A percentile compares a stretch with the other conserved stretches of the same genome.
Evolutionary conservation across 30 jellyfish, hydroid and myxozoan species (phyloP).

Genomic region (Aurelia coerulea): DNA sequence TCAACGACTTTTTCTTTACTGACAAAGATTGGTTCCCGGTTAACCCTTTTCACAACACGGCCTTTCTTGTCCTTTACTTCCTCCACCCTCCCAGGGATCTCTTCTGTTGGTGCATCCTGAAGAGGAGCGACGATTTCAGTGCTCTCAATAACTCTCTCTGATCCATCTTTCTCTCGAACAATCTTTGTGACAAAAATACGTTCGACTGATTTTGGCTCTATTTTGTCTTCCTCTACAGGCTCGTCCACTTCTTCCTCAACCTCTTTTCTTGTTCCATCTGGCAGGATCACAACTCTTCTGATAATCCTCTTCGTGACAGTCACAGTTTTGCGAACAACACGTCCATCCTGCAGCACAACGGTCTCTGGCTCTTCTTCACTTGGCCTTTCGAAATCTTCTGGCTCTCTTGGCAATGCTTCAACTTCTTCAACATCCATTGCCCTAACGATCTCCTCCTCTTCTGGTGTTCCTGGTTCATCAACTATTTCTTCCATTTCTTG

Average conservation of each 20-base stretch:
- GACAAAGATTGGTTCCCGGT: constrained; percentile 10
- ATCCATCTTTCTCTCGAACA: constrained; percentile 14
- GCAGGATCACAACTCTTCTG: constrained; percentile 56
- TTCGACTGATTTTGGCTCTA: background rate
- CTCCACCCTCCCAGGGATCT: background rate
- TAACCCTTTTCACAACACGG: background rate
- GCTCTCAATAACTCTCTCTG: constrained; percentile 12
- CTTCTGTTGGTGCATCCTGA: background rate
- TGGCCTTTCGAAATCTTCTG: constrained; percentile 5
- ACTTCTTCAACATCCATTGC: constrained; percentile 14
- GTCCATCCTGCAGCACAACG: constrained; percentile 26
- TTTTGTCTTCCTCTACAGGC: constrained; percentile 3
- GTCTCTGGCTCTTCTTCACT: constrained; percentile 3
- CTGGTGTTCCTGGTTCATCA: constrained; percentile 22
- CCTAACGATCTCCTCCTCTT: background rate
- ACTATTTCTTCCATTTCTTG: constrained; percentile 52
- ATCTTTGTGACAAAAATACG: background rate
- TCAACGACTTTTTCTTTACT: constrained; percentile 47
- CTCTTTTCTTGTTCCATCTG: constrained; percentile 78
- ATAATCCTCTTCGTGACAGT: constrained; percentile 62
- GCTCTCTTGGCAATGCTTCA: background rate
- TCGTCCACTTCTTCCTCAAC: constrained; percentile 75
- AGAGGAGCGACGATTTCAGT: constrained; percentile 12
- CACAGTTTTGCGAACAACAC: constrained; percentile 37
- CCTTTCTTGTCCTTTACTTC: background rate